Evolutionary conservation across 92 coral and sea anemone genomes (phyloP).

Genomic region (Scolanthus callimorphus): DNA sequence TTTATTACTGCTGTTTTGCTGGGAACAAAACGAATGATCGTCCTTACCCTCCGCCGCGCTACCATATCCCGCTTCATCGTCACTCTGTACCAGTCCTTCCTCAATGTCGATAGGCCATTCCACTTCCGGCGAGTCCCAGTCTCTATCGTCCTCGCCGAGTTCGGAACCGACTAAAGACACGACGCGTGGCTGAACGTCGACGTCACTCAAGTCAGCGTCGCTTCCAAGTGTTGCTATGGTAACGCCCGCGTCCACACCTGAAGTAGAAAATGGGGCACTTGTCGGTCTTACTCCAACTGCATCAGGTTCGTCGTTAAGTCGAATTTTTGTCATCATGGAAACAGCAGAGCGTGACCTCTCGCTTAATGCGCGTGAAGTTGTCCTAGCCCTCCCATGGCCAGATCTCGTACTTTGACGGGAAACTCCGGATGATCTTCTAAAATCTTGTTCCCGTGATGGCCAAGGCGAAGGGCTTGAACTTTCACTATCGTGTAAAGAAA

Average conservation of each 20-base stretch:
- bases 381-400: no score
- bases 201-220: constrained; percentile 60
- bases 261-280: constrained; percentile 25
- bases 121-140: constrained; percentile 46
- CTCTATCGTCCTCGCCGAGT: constrained; percentile 31
- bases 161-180: constrained; percentile 40
- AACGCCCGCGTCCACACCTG: constrained; percentile 21
- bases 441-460: not conserved
- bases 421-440: no score
- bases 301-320: no score
- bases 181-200: constrained; percentile 35
- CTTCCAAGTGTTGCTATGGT: constrained; percentile 72
- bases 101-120: constrained; percentile 52
- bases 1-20: no score
- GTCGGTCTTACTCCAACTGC: no score
- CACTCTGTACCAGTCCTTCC: constrained; percentile 23
- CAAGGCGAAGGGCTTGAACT: no score
- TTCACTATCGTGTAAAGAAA: constrained; percentile 7
- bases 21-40: no score
- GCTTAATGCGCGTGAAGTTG: no score
- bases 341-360: no score
- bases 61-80: constrained; percentile 24
- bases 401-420: no score
- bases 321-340: no score
- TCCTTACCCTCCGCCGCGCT: constrained; percentile 42